phyloP scores from a whole-genome alignment of 2,797 vertebrate genomes.

The Mallotus villosus region DNA sequence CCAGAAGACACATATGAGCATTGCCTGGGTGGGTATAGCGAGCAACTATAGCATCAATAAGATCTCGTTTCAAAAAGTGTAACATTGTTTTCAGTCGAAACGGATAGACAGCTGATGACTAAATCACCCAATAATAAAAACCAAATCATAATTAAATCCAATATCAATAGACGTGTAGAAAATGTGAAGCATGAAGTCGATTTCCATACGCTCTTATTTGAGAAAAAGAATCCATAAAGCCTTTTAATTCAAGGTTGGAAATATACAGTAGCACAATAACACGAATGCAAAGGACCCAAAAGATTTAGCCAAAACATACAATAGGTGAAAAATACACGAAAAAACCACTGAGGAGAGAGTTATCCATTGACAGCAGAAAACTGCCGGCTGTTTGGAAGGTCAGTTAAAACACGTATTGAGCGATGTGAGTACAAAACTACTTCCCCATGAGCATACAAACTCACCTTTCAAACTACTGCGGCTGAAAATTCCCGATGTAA shows the following conservation, averaged over 20 bases:
- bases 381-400: slow-evolving; percentile 21
- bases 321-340: slow-evolving; percentile 21
- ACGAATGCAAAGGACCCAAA: slow-evolving; percentile 1
- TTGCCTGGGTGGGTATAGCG: no score
- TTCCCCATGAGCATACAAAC: slow-evolving; percentile 17
- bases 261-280: slow-evolving; percentile 3
- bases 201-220: neutral
- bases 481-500: slow-evolving; percentile 30
- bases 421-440: slow-evolving; percentile 34
- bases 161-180: neutral
- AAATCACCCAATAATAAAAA: neutral
- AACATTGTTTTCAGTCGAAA: neutral
- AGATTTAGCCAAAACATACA: neutral
- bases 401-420: slow-evolving; percentile 47
- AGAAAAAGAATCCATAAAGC: slow-evolving; percentile 8
- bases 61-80: neutral
- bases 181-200: neutral
- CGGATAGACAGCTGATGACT: neutral
- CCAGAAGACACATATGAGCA: no score
- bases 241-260: slow-evolving; percentile 4
- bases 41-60: no score
- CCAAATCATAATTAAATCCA: neutral
- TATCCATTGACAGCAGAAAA: slow-evolving; percentile 11
- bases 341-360: slow-evolving; percentile 8
- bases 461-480: slow-evolving; percentile 22